Base-by-base conservation (phyloP, 2,888 invertebrate species). In the Monochamus alternatus region DNA sequence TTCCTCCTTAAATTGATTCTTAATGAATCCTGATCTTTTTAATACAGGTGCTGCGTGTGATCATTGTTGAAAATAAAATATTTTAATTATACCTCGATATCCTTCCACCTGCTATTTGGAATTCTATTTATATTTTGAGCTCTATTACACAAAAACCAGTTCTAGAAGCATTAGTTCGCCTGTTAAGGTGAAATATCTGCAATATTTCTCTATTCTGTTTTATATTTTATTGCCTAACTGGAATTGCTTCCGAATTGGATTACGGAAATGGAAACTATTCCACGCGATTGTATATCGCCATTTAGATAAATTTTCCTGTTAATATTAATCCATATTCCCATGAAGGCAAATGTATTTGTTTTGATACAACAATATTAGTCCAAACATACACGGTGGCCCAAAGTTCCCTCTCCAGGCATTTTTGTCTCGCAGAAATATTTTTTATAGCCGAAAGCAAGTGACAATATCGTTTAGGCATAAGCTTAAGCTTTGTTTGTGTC, bases 11-110 rank as follows among this genome's bases (percentile, higher is more conserved):
- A 64, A 64, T 64, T 64, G 47, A n/a, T 47, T 64, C 44, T 47
- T 64, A 64, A 64, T 64, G 44, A 64, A 64, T 64, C 64, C 30
- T 47, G 10, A 64, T 47, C 44, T 64, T 62, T 47, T 47, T 10
- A 47, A 31, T 30, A 64, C 64, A 64, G 64, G 64, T 64, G 64
- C 47, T 64, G 12, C 14, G 10, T n/a, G n/a, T 22, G 55, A 55
- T 55, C 51, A 14, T 55, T 55, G 7, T 55, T 5, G 55, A 55
- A 55, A 55, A 55, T 38, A 55, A 55, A 55, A n/a, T 14, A 14
- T 14, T 22, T 55, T 22, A 22, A 55, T 55, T 14, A 14, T 22
- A 3, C n/a, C 22, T 55, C 7, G 14, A 5, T 22, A 4, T 10
- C 12, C 2, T 1, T 55, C 4, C 55, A 55, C 55, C 55, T 55